Conservation (phyloP, 1,140 invertebrate species). For the Calliopsis andreniformis region DNA sequence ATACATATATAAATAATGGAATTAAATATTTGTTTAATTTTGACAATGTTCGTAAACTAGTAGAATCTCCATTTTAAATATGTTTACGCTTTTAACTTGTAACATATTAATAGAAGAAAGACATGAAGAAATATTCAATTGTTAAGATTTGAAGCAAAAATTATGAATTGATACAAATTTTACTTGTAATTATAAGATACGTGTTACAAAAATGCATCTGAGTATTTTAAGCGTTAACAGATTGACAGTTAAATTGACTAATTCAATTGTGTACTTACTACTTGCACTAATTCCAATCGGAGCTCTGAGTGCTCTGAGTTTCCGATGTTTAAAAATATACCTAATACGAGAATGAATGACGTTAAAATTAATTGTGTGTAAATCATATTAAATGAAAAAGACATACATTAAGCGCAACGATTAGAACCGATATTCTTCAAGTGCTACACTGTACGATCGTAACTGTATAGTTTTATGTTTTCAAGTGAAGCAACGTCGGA, state of each 20-base stretch:
- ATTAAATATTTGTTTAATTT: background rate
- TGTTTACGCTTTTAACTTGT: too few relatives aligned
- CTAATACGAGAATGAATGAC: background rate
- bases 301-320: too few relatives aligned
- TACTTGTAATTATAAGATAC: too few relatives aligned
- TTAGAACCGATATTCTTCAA: too few relatives aligned
- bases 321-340: conserved; percentile 2
- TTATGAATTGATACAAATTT: too few relatives aligned
- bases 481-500: background rate
- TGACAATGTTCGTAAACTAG: background rate
- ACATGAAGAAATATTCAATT: too few relatives aligned
- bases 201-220: too few relatives aligned
- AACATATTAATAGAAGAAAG: too few relatives aligned
- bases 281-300: conserved; percentile 50
- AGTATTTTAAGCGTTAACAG: too few relatives aligned
- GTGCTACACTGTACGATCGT: background rate
- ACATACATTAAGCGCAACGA: background rate
- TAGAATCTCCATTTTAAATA: too few relatives aligned
- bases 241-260: too few relatives aligned
- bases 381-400: background rate
- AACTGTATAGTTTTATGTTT: conserved; percentile 1
- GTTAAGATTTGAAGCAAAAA: too few relatives aligned
- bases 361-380: background rate
- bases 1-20: background rate
- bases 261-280: conserved; percentile 43